These are phyloP conservation scores for Cliona cf. orientalis DNA, from an alignment of 37 sponge, comb jelly and placozoan species.

Conservation along the genomic window DNA sequence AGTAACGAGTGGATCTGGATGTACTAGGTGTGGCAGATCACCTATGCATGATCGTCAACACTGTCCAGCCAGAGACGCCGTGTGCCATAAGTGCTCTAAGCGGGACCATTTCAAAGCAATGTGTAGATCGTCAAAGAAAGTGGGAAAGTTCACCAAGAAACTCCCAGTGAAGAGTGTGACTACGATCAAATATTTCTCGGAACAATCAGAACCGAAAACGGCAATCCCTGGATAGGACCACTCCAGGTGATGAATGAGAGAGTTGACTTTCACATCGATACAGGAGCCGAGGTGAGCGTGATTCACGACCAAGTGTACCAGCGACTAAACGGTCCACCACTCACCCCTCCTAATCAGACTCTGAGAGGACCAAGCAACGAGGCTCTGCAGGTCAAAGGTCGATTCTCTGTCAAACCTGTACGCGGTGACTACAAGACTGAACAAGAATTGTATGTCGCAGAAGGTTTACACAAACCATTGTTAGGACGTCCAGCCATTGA, in stretches of 20 bases:
- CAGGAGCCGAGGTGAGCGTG: constrained; percentile 30
- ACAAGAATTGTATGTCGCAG: constrained; percentile 21
- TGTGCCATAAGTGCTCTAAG: constrained; percentile 11
- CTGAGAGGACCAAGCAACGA: constrained; percentile 6
- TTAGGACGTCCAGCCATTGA: constrained; percentile 52
- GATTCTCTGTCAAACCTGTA: neutral
- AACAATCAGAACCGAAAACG: neutral
- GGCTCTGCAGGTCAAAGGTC: neutral
- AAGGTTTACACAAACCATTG: constrained; percentile 8
- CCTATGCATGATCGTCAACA: constrained; percentile 8
- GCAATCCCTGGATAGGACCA: constrained; percentile 6
- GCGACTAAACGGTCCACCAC: neutral
- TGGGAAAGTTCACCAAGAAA: neutral
- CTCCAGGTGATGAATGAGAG: neutral
- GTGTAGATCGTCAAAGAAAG: constrained; percentile 6
- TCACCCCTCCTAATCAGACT: neutral
- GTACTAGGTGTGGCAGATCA: constrained; percentile 18
- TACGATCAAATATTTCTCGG: neutral
- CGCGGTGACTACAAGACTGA: neutral
- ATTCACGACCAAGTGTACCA: neutral
- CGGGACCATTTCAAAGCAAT: neutral
- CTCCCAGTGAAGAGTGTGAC: neutral
- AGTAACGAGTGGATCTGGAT: neutral
- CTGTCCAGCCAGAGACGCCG: constrained; percentile 33
- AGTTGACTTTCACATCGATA: constrained; percentile 15